Evolutionary conservation across 2,888 invertebrate species (phyloP), one percentile per base, ranked within the genome.

Genomic region (Mythimna ferrago): DNA sequence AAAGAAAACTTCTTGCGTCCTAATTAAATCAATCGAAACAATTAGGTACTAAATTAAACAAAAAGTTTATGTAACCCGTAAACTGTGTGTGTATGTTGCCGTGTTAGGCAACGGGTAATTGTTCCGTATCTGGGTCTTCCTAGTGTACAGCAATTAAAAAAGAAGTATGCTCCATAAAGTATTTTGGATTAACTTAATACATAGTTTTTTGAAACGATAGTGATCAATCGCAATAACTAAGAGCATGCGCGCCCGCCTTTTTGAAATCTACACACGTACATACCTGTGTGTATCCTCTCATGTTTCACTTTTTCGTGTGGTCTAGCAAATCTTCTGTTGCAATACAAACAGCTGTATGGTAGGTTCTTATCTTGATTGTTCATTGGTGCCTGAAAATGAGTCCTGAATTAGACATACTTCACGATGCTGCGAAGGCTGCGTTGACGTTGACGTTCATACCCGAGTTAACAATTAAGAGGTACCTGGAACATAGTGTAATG

Each of bases 271-370:
- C 16, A 19, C 16, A 9, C 14, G 0, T 53, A 53, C 70, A 68
- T 85, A 89, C 98, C 98, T 0, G 98, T 98, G 85, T 98, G 98
- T 87, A 98, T 97, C n/a, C 98, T 96, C 92, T 98, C 98, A 86
- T 98, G 98, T 91, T 98, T 98, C 1, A 98, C 98, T 92, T 98
- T 98, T 86, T 98, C 98, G 86, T 98, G 98, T 0, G 98, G 98
- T 58, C 98, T 95, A 3, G 97, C 96, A 86, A 98, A 98, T 77
- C 97, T 96, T 70, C 98, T 96, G 0, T 97, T 97, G 86, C 98
- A 98, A 89, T 97, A 98, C 73, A 97, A 96, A 86, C 98, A 98
- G 65, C 96, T 97, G 91, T 98, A 98, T 3, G 97, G 97, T 21
- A 96, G 89, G 3, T 92, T 88, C 73, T 93, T 93, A 81, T 95